Base-by-base conservation (phyloP, 2,888 invertebrate genomes). In the Phania funesta region DNA sequence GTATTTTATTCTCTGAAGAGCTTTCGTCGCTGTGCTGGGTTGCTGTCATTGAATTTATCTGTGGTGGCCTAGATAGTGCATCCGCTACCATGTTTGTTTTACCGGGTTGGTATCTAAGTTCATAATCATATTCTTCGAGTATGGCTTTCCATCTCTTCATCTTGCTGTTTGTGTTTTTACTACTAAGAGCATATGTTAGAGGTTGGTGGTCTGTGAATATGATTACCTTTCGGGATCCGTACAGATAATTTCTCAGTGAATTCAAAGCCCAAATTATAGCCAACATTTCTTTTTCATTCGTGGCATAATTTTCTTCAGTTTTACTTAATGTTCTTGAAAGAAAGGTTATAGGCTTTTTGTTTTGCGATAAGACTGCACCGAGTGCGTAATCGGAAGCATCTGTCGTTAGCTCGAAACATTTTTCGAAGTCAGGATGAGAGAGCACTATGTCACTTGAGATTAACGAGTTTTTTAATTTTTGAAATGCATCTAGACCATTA, bases 361-460 rank as follows among this genome's bases (percentile, higher is more conserved):
- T 8, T 22, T 50, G 48, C 29, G 29, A 29, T 24, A 85, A 35
- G 65, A 84, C 85, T 52, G 84, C 82, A 8, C 83, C 71, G 9
- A 83, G 32, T 8, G 87, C 87, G 32, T 87, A 88, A 46, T 64
- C 80, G 48, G 88, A 88, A 0, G 64, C 74, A 26, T 74, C 56
- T 26, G 73, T 74, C 54, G 64, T 74, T 1, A 73, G 20, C 1
- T 56, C 18, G 26, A 64, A 74, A 4, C 52, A 76, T 76, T 41
- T 85, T 41, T 48, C 0, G 87, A 82, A 38, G 9, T 38, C 38
- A 38, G 38, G 38, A n/a, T 44, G 44, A 44, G 44, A 44, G 9
- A 44, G 16, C 44, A 44, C 16, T 13, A 44, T 8, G 16, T 44
- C 44, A 16, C 44, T 16, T 13, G 44, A 44, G 44, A 44, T 22